Evolutionary conservation across 2,888 invertebrate species (phyloP), one percentile per base, ranked within the genome.

Genomic region (Ashinkailepas kermadecensis): DNA sequence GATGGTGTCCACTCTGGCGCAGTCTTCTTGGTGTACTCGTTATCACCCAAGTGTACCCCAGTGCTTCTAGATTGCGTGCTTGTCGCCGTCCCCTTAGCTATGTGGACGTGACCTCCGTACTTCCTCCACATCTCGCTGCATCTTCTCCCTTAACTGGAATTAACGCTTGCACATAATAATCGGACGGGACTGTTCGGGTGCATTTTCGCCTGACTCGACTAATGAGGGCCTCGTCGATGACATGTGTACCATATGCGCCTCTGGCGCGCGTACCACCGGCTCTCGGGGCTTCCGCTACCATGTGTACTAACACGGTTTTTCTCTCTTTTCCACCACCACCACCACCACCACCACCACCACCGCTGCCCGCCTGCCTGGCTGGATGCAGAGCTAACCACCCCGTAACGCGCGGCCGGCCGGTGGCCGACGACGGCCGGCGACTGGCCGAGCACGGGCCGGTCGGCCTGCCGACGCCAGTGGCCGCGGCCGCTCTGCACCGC

Each of bases 361-460:
- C 74, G 74, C 25, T 54, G 74, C 54, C 74, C 39, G 70, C 70
- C 70, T 23, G 74, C 54, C 25, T 54, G 39, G 54, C 54, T 21
- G 74, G 54, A 18, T 15, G 11, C 74, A 74, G 74, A 74, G 74
- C 74, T 74, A 74, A 74, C 74, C 74, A 54, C 15, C 74, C 74
- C 74, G 74, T 74, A 74, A 74, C 74, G 54, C 74, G 39, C 54
- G 39, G 1, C 74, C 25, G 70, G 74, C 74, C 23, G 65, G 23
- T 23, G 65, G 65, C 23, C 65, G 54, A 18, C 8, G 18, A 3
- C 54, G 21, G 15, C 39, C 74, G 39, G 13, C 54, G 70, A 59
- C 59, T 1, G 59, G 15, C 59, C 59, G 59, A 59, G 59, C 39
- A 39, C 39, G 1, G 39, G 39, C 39, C 39, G 39, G 39, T 4